Conservation (phyloP, 2,888 invertebrate genomes). For the Standfussiana lucernea region DNA sequence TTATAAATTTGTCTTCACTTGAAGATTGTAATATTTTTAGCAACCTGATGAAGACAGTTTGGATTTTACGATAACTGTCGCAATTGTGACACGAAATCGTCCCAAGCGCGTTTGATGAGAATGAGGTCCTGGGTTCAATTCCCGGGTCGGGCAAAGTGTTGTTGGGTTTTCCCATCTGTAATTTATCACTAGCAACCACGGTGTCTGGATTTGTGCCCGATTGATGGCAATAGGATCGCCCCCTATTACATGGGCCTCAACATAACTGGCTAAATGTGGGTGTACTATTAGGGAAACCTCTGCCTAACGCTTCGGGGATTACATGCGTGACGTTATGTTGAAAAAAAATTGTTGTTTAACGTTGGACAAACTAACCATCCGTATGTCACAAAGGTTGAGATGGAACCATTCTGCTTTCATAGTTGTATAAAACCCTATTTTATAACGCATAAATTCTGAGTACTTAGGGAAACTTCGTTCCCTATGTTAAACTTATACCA, state of each 20-base stretch:
- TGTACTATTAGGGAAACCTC: no score
- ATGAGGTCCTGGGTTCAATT: no score
- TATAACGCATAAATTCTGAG: slow-evolving; percentile 72
- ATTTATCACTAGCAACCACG: no score
- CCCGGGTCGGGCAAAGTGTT: no score
- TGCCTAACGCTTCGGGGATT: no score
- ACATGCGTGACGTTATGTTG: no score
- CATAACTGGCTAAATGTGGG: no score
- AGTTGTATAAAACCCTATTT: slow-evolving; percentile 72
- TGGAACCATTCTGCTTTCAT: slow-evolving; percentile 66
- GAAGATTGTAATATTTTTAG: slow-evolving; percentile 9
- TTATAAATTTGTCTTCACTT: slow-evolving; percentile 8
- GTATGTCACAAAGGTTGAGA: slow-evolving; percentile 67
- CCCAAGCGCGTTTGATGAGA: no score
- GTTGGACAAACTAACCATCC: slow-evolving; percentile 7
- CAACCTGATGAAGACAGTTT: not conserved
- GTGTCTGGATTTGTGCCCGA: no score
- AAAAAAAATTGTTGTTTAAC: not conserved
- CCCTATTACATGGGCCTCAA: no score
- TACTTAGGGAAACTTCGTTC: slow-evolving; percentile 63
- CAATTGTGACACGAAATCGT: not conserved
- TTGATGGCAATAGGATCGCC: no score
- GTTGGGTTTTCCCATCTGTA: no score
- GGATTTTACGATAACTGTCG: not conserved
- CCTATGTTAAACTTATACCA: slow-evolving; percentile 39